A percentile compares a stretch with the other conserved stretches of the same genome.
Conservation (phyloP, 2,888 invertebrate species). For the Watsonalla cultraria region DNA sequence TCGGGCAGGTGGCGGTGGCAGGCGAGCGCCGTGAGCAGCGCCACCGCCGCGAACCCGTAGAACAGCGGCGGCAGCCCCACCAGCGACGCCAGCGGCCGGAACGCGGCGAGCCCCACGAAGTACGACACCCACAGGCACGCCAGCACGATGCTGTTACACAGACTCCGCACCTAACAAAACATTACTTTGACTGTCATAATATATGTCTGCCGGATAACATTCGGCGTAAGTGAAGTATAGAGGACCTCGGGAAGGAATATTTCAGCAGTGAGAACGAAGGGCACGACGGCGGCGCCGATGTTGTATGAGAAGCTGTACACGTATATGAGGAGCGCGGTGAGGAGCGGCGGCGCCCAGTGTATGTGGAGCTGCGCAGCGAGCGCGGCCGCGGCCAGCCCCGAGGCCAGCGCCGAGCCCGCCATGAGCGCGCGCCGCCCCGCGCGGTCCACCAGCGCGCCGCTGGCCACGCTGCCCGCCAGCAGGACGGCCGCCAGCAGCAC, state of each 20-base stretch:
- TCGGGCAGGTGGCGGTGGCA: constrained; percentile 60
- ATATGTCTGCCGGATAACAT: too few species aligned
- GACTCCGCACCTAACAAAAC: constrained; percentile 47
- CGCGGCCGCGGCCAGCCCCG: constrained; percentile 42
- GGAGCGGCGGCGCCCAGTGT: constrained; percentile 52
- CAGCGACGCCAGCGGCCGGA: constrained; percentile 47
- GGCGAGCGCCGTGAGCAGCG: constrained; percentile 50
- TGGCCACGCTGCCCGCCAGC: constrained; percentile 39
- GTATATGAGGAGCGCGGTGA: constrained; percentile 51
- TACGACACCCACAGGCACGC: constrained; percentile 54
- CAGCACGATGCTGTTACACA: constrained; percentile 50
- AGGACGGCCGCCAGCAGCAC: constrained; percentile 46
- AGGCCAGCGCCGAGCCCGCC: constrained; percentile 34
- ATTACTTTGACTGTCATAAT: background rate
- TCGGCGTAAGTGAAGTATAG: background rate
- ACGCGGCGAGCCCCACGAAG: constrained; percentile 56
- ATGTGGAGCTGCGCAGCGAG: constrained; percentile 47
- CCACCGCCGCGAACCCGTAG: constrained; percentile 52
- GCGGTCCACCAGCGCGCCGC: constrained; percentile 41
- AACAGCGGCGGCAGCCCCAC: constrained; percentile 59
- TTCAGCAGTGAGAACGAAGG: constrained; percentile 65
- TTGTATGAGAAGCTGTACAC: constrained; percentile 58
- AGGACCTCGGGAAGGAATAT: constrained; percentile 66
- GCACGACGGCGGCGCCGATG: constrained; percentile 63
- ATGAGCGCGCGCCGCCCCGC: constrained; percentile 21